phyloP scores from a whole-genome alignment of 2,113 vertebrate genomes.

The Calcarius ornatus region DNA sequence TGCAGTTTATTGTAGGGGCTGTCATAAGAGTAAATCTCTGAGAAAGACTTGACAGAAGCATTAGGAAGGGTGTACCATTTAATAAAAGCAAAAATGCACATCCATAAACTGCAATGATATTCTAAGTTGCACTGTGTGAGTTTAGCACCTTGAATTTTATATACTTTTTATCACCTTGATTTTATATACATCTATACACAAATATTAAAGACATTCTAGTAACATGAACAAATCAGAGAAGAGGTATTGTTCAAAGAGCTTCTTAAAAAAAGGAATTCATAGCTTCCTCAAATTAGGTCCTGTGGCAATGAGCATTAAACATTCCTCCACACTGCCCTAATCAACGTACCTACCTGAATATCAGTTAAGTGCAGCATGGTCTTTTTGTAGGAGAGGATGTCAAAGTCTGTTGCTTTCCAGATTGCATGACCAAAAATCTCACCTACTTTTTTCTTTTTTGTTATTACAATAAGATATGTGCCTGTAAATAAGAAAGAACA shows the following conservation, averaged over 20 bases:
- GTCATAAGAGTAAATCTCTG: neutral
- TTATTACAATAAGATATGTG: conserved; percentile 91
- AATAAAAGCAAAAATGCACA: neutral
- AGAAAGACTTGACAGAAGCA: neutral
- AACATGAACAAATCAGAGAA: neutral
- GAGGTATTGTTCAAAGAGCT: neutral
- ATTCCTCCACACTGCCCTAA: neutral
- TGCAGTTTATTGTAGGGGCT: neutral
- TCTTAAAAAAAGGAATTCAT: neutral
- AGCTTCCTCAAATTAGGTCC: neutral
- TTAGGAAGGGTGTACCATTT: neutral
- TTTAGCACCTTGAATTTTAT: neutral
- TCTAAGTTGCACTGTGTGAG: neutral
- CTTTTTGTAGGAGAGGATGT: conserved; percentile 95
- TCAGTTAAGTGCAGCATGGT: conserved; percentile 95
- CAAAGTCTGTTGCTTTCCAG: conserved; percentile 93
- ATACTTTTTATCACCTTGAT: neutral
- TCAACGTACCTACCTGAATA: conserved; percentile 81
- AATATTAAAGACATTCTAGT: neutral
- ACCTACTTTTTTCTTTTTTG: conserved; percentile 91
- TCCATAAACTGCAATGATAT: neutral
- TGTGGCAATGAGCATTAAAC: neutral
- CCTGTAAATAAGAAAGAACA: conserved; percentile 71
- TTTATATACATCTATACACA: neutral
- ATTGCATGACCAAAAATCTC: conserved; percentile 88